Evolutionary conservation across 2,888 invertebrate genomes (phyloP), one percentile per base, ranked within the genome.

Genomic region (Exocentrus adspersus): DNA sequence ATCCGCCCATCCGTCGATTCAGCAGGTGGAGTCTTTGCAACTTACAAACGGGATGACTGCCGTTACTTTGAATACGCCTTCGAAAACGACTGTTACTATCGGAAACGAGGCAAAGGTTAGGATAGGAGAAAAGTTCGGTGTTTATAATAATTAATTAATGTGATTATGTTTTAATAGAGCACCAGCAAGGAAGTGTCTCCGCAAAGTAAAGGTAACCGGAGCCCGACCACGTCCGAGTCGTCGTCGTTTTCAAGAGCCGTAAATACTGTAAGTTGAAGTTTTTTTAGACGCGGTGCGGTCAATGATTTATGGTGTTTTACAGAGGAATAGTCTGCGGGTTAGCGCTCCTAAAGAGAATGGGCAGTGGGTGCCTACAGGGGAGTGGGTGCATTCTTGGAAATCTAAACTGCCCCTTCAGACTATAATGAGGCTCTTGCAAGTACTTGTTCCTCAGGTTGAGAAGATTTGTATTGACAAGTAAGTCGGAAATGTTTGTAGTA

Each of bases 391-490:
- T 73, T 91, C 93, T 1, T 99, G 99, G 99, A 96, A 99, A 80
- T 91, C 91, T 68, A 98, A 98, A 84, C 86, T 99, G 71, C 99
- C 99, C 4, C 85, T 99, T 73, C 99, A 99, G 87, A 99, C 99
- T 58, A 98, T 99, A 76, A 99, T 99, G 98, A 86, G 99, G 73
- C 87, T 99, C 78, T 85, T 99, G 72, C 99, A 99, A 85, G 98
- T 99, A 24, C 87, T 99, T 3, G 99, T 99, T 70, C 99, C 99
- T 57, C 99, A 99, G 85, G 99, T 99, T 17, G 99, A 99, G 85
- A 99, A 99, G 86, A 99, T 99, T 75, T 99, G 99, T 84, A 99
- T 99, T 78, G 99, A 98, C 84, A 97, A 97, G 95, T 95, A 79
- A 85, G 89, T 41, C 7, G 4, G 7, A 7, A 24, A 24, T 24